A percentile compares a stretch with the other conserved stretches of the same genome.
Conservation (phyloP, 2,888 invertebrate genomes). For the Melanargia galathea region DNA sequence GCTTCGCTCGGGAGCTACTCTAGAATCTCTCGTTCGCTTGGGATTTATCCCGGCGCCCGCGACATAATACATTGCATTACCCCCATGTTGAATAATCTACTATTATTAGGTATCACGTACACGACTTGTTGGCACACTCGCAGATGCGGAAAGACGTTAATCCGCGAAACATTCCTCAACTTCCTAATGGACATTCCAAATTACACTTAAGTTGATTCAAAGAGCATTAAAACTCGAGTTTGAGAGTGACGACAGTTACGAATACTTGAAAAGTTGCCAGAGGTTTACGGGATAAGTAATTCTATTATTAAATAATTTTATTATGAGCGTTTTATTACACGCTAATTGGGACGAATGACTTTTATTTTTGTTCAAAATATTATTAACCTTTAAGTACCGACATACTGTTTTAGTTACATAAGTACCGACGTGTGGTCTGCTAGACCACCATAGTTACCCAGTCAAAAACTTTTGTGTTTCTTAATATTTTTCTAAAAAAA, state of each 20-base stretch:
- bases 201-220: conserved; percentile 64
- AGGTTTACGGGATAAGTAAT: conserved; percentile 40
- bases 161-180: conserved; percentile 48
- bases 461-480: no score
- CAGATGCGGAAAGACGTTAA: conserved; percentile 25
- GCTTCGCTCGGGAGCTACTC: no score
- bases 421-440: no score
- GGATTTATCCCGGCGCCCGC: no score
- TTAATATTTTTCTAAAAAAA: no score
- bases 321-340: conserved; percentile 30
- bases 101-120: no score
- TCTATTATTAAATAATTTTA: conserved; percentile 38
- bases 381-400: not conserved
- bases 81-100: no score
- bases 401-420: not conserved
- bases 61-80: no score
- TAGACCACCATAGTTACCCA: no score
- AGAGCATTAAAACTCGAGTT: conserved; percentile 62
- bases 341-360: conserved; percentile 27
- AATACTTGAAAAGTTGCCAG: conserved; percentile 49
- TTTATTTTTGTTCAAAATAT: conserved; percentile 15
- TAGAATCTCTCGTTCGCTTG: no score
- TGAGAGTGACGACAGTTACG: conserved; percentile 56
- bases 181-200: conserved; percentile 67
- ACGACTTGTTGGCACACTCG: conserved; percentile 3